Evolutionary conservation across 2,113 vertebrate genomes (phyloP).

Genomic region (Lagopus leucura): DNA sequence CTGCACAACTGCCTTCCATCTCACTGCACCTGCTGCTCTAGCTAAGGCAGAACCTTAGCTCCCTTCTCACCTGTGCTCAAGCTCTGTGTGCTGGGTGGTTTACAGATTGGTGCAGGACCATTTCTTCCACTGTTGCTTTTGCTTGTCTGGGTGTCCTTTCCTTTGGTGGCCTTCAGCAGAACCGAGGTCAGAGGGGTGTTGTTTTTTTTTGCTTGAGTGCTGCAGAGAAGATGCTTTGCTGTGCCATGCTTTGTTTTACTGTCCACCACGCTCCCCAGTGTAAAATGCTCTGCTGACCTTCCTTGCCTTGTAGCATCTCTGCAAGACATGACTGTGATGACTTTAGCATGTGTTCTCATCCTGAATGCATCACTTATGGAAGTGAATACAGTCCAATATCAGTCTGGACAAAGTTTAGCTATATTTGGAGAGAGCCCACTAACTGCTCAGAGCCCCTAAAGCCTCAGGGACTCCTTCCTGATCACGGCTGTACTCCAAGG

Average conservation of each 20-base stretch:
- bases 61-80: accelerated
- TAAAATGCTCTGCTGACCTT: not conserved
- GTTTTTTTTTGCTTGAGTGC: not conserved
- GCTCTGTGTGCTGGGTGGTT: not conserved
- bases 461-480: not conserved
- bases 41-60: not conserved
- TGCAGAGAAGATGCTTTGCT: too few relatives aligned
- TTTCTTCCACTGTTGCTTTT: accelerated
- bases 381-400: accelerated
- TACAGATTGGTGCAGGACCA: accelerated
- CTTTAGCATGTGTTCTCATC: not conserved
- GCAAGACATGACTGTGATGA: not conserved
- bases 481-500: not conserved
- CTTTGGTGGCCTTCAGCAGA: not conserved
- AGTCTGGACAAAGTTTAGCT: not conserved
- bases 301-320: too few relatives aligned
- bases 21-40: not conserved
- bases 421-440: not conserved
- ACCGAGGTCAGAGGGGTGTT: not conserved
- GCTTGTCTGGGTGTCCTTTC: not conserved
- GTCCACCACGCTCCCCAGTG: too few relatives aligned
- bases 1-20: not conserved
- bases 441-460: not conserved
- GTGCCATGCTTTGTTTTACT: not conserved
- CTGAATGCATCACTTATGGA: accelerated